phyloP scores from a whole-genome alignment of 1,140 invertebrate genomes.

The Trypoxylus dichotomus region DNA sequence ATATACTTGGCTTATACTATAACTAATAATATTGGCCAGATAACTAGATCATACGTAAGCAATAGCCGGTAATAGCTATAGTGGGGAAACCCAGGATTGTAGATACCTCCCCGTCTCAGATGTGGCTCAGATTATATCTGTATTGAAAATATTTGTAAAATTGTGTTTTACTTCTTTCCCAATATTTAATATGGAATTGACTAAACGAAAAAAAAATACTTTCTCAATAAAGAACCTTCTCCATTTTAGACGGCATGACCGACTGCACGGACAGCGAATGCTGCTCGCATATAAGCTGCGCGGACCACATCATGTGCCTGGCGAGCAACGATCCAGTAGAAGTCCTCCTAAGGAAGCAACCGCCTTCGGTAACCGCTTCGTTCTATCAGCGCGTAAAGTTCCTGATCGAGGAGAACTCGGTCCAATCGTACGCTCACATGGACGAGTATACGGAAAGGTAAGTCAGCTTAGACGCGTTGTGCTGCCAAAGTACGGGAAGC shows the following conservation, averaged over 20 bases:
- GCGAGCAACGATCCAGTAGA: constrained; percentile 94
- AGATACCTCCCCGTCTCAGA: too few species aligned
- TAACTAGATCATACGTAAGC: too few species aligned
- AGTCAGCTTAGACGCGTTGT: constrained; percentile 54
- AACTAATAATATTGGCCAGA: too few species aligned
- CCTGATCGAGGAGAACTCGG: constrained; percentile 96
- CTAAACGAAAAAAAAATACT: too few species aligned
- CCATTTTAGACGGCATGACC: constrained; percentile 85
- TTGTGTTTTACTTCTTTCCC: too few species aligned
- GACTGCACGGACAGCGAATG: constrained; percentile 99
- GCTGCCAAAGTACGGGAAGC: constrained; percentile 24
- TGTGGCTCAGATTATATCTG: too few species aligned
- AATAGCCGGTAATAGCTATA: too few species aligned
- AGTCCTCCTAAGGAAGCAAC: constrained; percentile 91
- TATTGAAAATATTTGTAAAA: too few species aligned
- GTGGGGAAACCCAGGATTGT: too few species aligned
- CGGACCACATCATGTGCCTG: constrained; percentile 90
- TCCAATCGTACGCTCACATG: constrained; percentile 96
- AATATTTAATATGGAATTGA: too few species aligned
- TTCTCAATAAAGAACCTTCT: too few species aligned
- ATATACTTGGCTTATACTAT: too few species aligned
- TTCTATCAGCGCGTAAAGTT: constrained; percentile 99
- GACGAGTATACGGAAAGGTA: constrained; percentile 98
- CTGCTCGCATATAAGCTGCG: constrained; percentile 79
- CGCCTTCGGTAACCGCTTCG: constrained; percentile 92